phyloP scores from a whole-genome alignment of 2,113 vertebrate species.

The Otus sunia region DNA sequence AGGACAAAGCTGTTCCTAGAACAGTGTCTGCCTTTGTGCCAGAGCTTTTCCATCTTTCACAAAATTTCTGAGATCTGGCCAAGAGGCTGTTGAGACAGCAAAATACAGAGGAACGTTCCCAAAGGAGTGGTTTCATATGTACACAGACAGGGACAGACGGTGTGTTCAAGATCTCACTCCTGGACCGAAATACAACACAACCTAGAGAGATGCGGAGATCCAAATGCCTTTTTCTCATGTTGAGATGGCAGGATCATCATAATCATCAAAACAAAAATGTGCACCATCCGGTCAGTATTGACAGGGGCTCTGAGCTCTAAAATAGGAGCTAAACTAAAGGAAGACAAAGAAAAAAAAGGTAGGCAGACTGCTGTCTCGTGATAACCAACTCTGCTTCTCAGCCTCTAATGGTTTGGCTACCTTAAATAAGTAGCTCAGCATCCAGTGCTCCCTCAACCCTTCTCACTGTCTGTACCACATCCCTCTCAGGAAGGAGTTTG shows the following conservation, averaged over 20 bases:
- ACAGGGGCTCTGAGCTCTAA: not conserved
- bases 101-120: not conserved
- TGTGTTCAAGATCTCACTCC: not conserved
- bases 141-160: accelerated
- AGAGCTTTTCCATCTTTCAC: not conserved
- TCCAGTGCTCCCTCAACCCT: not conserved
- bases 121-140: not conserved
- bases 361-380: not conserved
- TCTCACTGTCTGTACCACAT: not conserved
- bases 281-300: not conserved
- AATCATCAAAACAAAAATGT: not conserved
- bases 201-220: not conserved
- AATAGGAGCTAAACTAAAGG: not conserved
- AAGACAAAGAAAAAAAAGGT: not conserved
- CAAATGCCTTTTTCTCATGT: not conserved
- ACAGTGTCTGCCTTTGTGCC: not conserved
- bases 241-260: not conserved
- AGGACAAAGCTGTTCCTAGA: not conserved
- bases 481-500: not conserved
- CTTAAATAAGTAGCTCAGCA: not conserved
- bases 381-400: not conserved
- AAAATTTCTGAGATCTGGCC: not conserved
- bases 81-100: not conserved
- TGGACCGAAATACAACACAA: not conserved
- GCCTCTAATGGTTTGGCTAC: not conserved